A percentile compares a stretch with the other conserved stretches of the same genome.
These are phyloP conservation scores for Raja brachyura DNA, from an alignment of 2,113 vertebrate species.

Conservation along the genomic window DNA sequence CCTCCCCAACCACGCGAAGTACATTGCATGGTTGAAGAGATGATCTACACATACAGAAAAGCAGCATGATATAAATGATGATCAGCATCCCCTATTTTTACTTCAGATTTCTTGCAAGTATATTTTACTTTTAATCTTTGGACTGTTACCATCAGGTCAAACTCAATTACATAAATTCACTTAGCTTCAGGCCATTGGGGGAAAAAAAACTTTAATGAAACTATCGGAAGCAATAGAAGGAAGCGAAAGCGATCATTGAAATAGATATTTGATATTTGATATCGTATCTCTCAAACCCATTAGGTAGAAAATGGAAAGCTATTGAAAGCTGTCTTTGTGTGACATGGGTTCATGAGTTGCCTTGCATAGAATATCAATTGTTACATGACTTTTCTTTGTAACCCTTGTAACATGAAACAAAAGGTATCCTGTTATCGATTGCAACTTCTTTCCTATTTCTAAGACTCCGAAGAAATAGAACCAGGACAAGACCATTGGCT, in stretches of 20 bases:
- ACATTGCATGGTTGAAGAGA: not conserved
- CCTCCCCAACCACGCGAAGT: too few relatives aligned
- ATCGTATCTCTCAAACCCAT: conserved; percentile 11
- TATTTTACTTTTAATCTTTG: not conserved
- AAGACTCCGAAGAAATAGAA: not conserved
- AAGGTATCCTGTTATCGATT: not conserved
- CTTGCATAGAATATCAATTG: not conserved
- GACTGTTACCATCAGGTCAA: not conserved
- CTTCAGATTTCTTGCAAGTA: not conserved
- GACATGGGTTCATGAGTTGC: not conserved
- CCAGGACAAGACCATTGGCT: not conserved
- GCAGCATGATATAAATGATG: not conserved
- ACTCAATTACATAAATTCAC: not conserved
- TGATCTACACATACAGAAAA: not conserved
- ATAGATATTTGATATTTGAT: not conserved
- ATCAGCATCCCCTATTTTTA: conserved; percentile 23
- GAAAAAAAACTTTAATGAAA: conserved; percentile 28
- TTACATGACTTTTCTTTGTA: not conserved
- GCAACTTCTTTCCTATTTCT: not conserved
- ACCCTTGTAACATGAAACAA: not conserved
- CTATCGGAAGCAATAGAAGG: not conserved
- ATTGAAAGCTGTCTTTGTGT: not conserved
- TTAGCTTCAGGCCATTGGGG: not conserved
- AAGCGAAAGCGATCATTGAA: not conserved
- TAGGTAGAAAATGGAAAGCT: not conserved